Conservation (phyloP, 2,113 vertebrate genomes). For the Protomyctophum bolini region DNA sequence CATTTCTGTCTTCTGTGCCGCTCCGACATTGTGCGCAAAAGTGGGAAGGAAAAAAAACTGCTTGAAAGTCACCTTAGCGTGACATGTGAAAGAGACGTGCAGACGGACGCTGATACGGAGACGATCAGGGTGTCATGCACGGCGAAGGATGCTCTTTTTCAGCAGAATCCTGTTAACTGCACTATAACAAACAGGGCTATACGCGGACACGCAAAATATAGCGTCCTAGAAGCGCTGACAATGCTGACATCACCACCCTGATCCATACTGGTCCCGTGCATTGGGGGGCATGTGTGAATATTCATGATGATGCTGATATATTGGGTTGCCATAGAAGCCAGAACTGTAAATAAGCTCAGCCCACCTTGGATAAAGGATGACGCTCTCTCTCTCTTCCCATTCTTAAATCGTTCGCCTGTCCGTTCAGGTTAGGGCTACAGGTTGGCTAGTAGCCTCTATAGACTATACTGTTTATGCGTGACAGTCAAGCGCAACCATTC, state of each 20-base stretch:
- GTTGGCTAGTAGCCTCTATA: constrained; percentile 42
- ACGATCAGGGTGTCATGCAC: constrained; percentile 72
- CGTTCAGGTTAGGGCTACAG: constrained; percentile 58
- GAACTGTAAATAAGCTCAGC: constrained; percentile 86
- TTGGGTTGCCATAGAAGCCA: constrained; percentile 96
- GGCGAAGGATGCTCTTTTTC: constrained; percentile 62
- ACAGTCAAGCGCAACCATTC: not conserved
- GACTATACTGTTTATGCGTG: constrained; percentile 15
- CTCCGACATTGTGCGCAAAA: constrained; percentile 74
- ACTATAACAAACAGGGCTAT: constrained; percentile 62
- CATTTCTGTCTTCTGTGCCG: constrained; percentile 64
- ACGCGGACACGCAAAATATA: constrained; percentile 56
- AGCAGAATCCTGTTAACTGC: constrained; percentile 54
- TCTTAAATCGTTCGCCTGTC: constrained; percentile 66
- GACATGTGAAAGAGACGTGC: constrained; percentile 73
- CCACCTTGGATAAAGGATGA: constrained; percentile 90
- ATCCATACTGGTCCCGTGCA: constrained; percentile 82
- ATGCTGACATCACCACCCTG: constrained; percentile 83
- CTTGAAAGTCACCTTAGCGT: constrained; percentile 76
- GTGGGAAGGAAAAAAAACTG: constrained; percentile 64
- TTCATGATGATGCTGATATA: constrained; percentile 92
- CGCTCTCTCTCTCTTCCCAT: constrained; percentile 56
- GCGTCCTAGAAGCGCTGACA: constrained; percentile 82
- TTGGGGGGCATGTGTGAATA: constrained; percentile 84
- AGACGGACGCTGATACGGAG: constrained; percentile 56